Evolutionary conservation across 1,140 invertebrate species (phyloP), one percentile per base, ranked within the genome.

Genomic region (Cydia fagiglandana): DNA sequence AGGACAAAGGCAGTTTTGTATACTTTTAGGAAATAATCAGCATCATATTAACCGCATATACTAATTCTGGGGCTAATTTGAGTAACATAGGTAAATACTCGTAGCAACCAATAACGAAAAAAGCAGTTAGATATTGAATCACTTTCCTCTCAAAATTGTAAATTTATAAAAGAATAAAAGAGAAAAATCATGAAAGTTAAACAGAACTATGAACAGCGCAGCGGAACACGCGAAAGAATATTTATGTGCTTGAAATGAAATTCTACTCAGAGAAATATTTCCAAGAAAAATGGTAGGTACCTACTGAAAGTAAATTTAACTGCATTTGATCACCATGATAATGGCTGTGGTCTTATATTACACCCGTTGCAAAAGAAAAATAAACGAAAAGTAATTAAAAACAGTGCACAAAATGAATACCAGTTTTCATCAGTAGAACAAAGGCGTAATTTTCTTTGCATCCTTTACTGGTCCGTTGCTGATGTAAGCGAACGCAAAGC

Each of bases 291-390:
- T 56, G 53, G 53, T 13, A n/a, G n/a, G n/a, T n/a, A n/a, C n/a
- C n/a, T n/a, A 17, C 15, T 47, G 45, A 56, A 56, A 56, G 6
- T 56, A 56, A 56, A 56, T 56, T 17, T 47, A 20, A 56, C 53
- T 56, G 53, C 53, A 47, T 56, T 56, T 56, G 53, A 56, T 56
- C 53, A 56, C 53, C 53, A 17, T 56, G 53, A 56, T 56, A 56
- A 56, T 56, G n/a, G n/a, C 53, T 7, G 53, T 17, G 53, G 15
- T 6, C 7, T 56, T 12, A 20, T 61, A 24, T 61, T 61, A 2
- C 20, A 24, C 12, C 56, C 10, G n/a, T 61, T 61, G 56, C 7
- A 61, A n/a, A 61, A 61, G 9, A 61, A 17, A 61, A 61, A 61
- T 24, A 61, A 24, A 61, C 9, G 17, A 61, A 61, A 24, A 61